phyloP scores from a whole-genome alignment of 2,888 invertebrate genomes.

The Ditula angustiorana region DNA sequence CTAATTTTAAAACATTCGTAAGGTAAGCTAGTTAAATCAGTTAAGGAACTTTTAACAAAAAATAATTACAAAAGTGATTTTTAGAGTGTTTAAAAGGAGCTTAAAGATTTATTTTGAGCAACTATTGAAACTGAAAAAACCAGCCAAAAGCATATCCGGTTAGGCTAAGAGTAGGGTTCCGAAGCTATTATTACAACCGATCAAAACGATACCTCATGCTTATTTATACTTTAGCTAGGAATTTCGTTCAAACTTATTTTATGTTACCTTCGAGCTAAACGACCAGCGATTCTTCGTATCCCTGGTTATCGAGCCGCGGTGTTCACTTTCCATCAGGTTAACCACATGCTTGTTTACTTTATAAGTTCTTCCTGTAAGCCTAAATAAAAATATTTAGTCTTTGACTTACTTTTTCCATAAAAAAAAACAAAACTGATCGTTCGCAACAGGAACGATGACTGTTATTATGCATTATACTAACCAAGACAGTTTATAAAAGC shows the following conservation, averaged over 20 bases:
- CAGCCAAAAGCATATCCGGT: too few relatives aligned
- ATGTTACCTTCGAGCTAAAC: too few relatives aligned
- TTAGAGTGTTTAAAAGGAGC: not conserved
- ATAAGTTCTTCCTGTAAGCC: not conserved
- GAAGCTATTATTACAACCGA: too few relatives aligned
- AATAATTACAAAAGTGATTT: not conserved
- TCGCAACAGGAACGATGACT: not conserved
- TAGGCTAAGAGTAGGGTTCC: too few relatives aligned
- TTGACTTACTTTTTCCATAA: not conserved
- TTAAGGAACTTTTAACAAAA: slow-evolving; percentile 1
- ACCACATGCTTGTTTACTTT: too few relatives aligned
- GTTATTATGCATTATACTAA: slow-evolving; percentile 13
- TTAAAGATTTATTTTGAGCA: not conserved
- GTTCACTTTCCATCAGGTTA: too few relatives aligned
- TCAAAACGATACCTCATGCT: too few relatives aligned
- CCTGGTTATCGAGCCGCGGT: too few relatives aligned
- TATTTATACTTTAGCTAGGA: too few relatives aligned
- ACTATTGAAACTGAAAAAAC: not conserved
- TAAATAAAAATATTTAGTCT: not conserved
- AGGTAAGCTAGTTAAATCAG: slow-evolving; percentile 21
- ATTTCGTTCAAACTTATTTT: too few relatives aligned
- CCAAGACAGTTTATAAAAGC: slow-evolving; percentile 9
- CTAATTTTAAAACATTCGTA: slow-evolving; percentile 17
- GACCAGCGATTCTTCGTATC: too few relatives aligned
- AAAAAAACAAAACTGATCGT: not conserved